Percentiles rank a stretch among this genome's conserved stretches.
phyloP scores from a whole-genome alignment of 2,888 invertebrate genomes.

The Plagodis pulveraria region DNA sequence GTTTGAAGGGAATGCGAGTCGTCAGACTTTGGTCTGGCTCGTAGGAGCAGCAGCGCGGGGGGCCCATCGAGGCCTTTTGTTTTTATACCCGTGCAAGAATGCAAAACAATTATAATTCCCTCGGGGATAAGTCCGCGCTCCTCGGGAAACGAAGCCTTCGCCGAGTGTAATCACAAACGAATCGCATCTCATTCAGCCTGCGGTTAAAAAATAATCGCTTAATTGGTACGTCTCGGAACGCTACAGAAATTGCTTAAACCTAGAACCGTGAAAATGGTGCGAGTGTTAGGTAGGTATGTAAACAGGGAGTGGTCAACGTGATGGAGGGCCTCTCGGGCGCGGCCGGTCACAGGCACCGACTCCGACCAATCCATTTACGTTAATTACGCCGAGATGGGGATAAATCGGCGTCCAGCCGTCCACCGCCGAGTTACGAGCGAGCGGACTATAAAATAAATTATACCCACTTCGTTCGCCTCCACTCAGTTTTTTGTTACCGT shows the following conservation, averaged over 20 bases:
- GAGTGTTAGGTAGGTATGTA: slow-evolving; percentile 42
- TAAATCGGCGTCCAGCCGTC: slow-evolving; percentile 84
- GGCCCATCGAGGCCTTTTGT: slow-evolving; percentile 77
- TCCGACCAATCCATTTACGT: slow-evolving; percentile 83
- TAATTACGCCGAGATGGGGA: slow-evolving; percentile 83
- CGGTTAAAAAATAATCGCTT: slow-evolving; percentile 68
- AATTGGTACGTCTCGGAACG: slow-evolving; percentile 61
- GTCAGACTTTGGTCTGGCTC: slow-evolving; percentile 81
- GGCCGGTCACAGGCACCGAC: slow-evolving; percentile 62
- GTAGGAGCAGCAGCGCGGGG: slow-evolving; percentile 72
- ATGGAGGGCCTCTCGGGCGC: slow-evolving; percentile 49
- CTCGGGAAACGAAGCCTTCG: slow-evolving; percentile 60
- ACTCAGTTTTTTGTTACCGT: slow-evolving; percentile 83
- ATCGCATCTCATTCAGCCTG: slow-evolving; percentile 68
- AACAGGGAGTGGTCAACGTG: slow-evolving; percentile 59
- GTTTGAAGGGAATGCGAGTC: slow-evolving; percentile 78
- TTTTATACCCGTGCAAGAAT: slow-evolving; percentile 83
- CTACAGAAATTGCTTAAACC: slow-evolving; percentile 39
- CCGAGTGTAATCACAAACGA: slow-evolving; percentile 70
- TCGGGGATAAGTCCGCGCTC: slow-evolving; percentile 74
- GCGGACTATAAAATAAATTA: slow-evolving; percentile 85
- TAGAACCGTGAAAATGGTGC: slow-evolving; percentile 38
- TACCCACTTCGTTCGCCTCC: slow-evolving; percentile 84
- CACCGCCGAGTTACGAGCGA: slow-evolving; percentile 83
- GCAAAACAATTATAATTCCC: slow-evolving; percentile 84